Evolutionary conservation across 2,797 vertebrate species (phyloP), one percentile per base, ranked within the genome.

Genomic region (Gobio occitaniae): DNA sequence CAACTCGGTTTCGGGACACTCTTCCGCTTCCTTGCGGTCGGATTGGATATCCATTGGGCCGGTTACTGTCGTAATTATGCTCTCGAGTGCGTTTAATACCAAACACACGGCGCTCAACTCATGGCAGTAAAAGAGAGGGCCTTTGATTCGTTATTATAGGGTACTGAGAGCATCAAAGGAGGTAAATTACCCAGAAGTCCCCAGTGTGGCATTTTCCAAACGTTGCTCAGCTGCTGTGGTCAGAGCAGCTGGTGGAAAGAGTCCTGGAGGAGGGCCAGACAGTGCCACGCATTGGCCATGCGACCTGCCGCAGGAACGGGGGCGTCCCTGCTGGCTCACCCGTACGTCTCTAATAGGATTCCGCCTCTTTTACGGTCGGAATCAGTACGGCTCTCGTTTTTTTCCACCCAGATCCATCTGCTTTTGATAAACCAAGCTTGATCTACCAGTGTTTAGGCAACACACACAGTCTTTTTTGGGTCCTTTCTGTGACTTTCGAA

Each of bases 141-240:
- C 92, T 93, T 93, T 94, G 89, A 93, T 93, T 89, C 89, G 87
- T 88, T 87, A 89, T 92, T 93, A 86, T 48, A 91, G 87, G 72
- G 74, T 52, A 82, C 32, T 78, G 75, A 85, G 70, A 83, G 91
- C 89, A 91, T 94, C 87, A 94, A 93, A 94, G 90, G 82, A 90
- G 90, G 87, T 76, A 90, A 93, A 92, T 91, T 92, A 90, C 78
- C 91, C 86, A 91, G 91, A 74, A 72, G 48, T 80, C 92, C 82
- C 90, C 88, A 84, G 89, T 90, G 90, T 87, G 79, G 88, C 69
- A 86, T 88, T 89, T 93, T 91, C 70, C 89, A 91, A 92, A 90
- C 74, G 91, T 86, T 87, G 87, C 78, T 89, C 87, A 92, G 86
- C 90, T 93, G 90, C 84, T 89, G 80, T 80, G 90, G 88, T 91